Conservation (phyloP, 92 coral and sea anemone species). For the Plumapathes pennacea region DNA sequence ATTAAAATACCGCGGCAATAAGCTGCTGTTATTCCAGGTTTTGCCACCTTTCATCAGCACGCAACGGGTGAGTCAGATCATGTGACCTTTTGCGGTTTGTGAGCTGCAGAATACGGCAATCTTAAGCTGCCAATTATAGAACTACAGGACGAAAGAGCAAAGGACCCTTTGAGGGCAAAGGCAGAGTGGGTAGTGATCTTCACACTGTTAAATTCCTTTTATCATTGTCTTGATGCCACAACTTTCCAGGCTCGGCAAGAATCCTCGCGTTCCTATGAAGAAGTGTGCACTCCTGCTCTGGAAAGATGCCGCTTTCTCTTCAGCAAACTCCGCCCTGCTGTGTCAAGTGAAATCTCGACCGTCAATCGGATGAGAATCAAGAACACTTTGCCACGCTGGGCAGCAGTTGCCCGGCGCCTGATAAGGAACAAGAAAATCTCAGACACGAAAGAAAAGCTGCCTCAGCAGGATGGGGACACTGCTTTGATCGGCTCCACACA, state of each 20-base stretch:
- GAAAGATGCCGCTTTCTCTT: conserved; percentile 90
- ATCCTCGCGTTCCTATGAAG: conserved; percentile 95
- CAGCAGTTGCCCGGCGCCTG: conserved; percentile 69
- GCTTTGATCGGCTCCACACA: conserved; percentile 17
- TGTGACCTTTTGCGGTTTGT: too few relatives aligned
- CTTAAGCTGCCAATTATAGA: too few relatives aligned
- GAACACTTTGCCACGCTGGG: conserved; percentile 89
- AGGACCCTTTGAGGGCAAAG: too few relatives aligned
- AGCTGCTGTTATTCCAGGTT: too few relatives aligned
- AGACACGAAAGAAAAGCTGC: conserved; percentile 43
- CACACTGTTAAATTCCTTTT: too few relatives aligned
- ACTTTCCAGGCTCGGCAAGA: conserved; percentile 87
- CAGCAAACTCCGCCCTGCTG: conserved; percentile 90
- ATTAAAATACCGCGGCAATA: too few relatives aligned
- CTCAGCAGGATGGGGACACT: conserved; percentile 52
- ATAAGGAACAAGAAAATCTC: conserved; percentile 59
- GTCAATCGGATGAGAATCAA: conserved; percentile 72
- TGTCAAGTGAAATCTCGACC: conserved; percentile 83
- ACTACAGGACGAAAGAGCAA: too few relatives aligned
- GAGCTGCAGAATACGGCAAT: too few relatives aligned
- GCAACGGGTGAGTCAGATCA: too few relatives aligned
- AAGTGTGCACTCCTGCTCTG: conserved; percentile 91
- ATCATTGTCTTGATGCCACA: too few relatives aligned
- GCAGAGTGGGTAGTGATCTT: too few relatives aligned
- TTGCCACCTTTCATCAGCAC: too few relatives aligned